A percentile compares a stretch with the other conserved stretches of the same genome.
phyloP scores from a whole-genome alignment of 2,113 vertebrate genomes.

The Larimichthys crocea region DNA sequence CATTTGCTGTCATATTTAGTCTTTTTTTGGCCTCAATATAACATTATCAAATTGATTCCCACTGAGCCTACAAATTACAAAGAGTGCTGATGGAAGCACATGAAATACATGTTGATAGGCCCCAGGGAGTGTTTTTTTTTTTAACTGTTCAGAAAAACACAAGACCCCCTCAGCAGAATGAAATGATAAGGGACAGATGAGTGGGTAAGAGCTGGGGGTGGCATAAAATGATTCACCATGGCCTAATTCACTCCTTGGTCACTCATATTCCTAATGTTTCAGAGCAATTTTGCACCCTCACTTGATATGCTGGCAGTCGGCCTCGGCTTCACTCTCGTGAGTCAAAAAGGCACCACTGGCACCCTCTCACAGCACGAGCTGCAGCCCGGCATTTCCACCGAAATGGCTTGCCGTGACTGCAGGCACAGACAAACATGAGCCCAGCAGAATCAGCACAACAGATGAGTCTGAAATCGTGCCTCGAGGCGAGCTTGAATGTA shows the following conservation, averaged over 20 bases:
- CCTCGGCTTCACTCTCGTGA: constrained; percentile 38
- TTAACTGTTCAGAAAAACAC: constrained; percentile 43
- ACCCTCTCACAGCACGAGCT: neutral
- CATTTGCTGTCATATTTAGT: constrained; percentile 15
- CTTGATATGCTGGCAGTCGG: constrained; percentile 54
- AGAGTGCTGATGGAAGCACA: constrained; percentile 61
- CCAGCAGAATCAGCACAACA: constrained; percentile 44
- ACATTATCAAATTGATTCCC: constrained; percentile 62
- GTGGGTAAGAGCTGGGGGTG: constrained; percentile 64
- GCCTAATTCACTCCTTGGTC: constrained; percentile 67
- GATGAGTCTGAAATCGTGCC: constrained; percentile 58
- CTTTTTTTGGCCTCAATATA: constrained; percentile 11
- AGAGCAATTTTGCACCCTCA: constrained; percentile 53
- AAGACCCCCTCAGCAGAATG: constrained; percentile 51
- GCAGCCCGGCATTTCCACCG: constrained; percentile 29
- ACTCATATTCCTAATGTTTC: constrained; percentile 63
- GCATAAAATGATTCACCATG: constrained; percentile 63
- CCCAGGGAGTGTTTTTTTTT: constrained; percentile 18
- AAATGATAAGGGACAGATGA: constrained; percentile 71
- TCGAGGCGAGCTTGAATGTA: constrained; percentile 53
- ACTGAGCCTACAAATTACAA: constrained; percentile 43
- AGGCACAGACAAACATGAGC: constrained; percentile 50
- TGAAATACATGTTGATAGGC: constrained; percentile 63
- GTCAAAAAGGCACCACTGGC: constrained; percentile 50
- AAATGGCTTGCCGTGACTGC: constrained; percentile 19